phyloP scores from a whole-genome alignment of 2,888 invertebrate genomes.

The Phaedon cochleariae region DNA sequence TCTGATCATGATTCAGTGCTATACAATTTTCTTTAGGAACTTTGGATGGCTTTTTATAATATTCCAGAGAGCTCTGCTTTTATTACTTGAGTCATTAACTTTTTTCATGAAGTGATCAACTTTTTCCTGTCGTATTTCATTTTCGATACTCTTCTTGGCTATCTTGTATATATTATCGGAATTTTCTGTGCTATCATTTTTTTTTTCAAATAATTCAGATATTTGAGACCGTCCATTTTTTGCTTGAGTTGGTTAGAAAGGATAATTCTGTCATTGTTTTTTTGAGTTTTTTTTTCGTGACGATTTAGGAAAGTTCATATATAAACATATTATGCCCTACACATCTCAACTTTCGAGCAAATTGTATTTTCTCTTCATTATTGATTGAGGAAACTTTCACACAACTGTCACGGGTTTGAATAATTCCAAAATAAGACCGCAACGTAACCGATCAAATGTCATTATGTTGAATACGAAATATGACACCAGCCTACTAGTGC shows the following conservation, averaged over 20 bases:
- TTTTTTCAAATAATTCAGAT: constrained; percentile 7
- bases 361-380: no score
- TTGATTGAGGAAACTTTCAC: no score
- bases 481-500: no score
- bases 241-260: not conserved
- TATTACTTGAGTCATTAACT: not conserved
- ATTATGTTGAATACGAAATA: no score
- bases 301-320: not conserved
- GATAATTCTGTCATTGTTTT: not conserved
- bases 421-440: no score
- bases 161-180: not conserved
- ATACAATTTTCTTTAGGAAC: not conserved
- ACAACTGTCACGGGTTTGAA: no score
- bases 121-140: not conserved
- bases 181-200: constrained; percentile 2
- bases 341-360: no score
- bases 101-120: not conserved
- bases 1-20: not conserved
- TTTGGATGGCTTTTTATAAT: not conserved
- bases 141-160: constrained; percentile 2
- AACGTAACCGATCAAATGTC: no score
- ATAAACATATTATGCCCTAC: no score
- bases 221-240: not conserved
- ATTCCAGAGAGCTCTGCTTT: not conserved
- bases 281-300: not conserved